A percentile compares a stretch with the other conserved stretches of the same genome.
Evolutionary conservation across 2,888 invertebrate species (phyloP).

Genomic region (Drosophila mercatorum): DNA sequence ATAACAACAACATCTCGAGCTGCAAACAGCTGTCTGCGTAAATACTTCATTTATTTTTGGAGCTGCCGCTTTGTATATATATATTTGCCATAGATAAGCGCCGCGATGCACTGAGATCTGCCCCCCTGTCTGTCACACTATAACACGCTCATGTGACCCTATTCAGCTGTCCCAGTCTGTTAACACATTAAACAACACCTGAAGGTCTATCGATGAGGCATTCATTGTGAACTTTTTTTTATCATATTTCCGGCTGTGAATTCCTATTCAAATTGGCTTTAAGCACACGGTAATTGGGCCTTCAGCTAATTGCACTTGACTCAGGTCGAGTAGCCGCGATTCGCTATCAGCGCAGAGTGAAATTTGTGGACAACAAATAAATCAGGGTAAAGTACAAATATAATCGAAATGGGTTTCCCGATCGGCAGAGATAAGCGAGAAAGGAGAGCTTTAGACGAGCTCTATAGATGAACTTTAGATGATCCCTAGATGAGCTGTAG

Average conservation of each 20-base stretch:
- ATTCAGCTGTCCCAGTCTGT: slow-evolving; percentile 43
- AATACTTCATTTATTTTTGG: slow-evolving; percentile 74
- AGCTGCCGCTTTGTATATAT: slow-evolving; percentile 21
- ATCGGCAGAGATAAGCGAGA: not conserved
- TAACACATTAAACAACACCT: slow-evolving; percentile 17
- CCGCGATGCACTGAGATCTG: slow-evolving; percentile 20
- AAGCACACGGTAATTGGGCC: slow-evolving; percentile 2
- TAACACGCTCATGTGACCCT: slow-evolving; percentile 48
- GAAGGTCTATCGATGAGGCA: slow-evolving; percentile 26
- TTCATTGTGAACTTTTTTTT: slow-evolving; percentile 10
- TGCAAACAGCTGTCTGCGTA: slow-evolving; percentile 56
- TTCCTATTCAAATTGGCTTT: slow-evolving; percentile 14
- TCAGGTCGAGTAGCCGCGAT: not conserved
- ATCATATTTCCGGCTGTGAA: slow-evolving; percentile 46
- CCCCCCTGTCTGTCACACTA: slow-evolving; percentile 1
- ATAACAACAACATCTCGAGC: not conserved
- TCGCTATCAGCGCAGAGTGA: slow-evolving; percentile 21
- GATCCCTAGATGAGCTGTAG: not conserved
- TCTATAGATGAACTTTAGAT: not conserved
- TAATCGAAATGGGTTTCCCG: slow-evolving; percentile 8
- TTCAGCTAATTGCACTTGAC: slow-evolving; percentile 7
- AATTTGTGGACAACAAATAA: slow-evolving; percentile 4
- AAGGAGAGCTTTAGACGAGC: not conserved
- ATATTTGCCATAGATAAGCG: slow-evolving; percentile 45
- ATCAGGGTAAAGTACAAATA: not conserved